phyloP scores from a whole-genome alignment of 2,113 vertebrate species.

The Chloropsis cyanopogon region DNA sequence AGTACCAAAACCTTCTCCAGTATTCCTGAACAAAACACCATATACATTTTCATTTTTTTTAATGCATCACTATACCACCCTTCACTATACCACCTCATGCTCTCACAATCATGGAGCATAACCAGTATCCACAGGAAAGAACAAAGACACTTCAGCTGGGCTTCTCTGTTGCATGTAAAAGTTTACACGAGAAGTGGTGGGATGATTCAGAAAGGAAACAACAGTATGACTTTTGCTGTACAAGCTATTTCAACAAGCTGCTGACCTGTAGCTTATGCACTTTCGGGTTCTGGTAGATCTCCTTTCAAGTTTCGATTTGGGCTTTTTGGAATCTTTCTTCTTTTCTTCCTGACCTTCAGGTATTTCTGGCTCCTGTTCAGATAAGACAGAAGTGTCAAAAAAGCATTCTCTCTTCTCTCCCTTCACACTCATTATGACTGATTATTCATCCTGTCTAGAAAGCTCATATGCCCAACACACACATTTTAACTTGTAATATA shows the following conservation, averaged over 20 bases:
- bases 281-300: constrained; percentile 92
- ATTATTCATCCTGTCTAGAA: not conserved
- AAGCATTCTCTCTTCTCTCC: not conserved
- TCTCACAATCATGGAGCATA: not conserved
- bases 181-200: not conserved
- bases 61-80: not conserved
- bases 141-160: not conserved
- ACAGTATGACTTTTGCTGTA: not conserved
- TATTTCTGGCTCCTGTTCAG: constrained; percentile 79
- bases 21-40: not conserved
- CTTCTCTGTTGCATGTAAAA: not conserved
- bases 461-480: not conserved
- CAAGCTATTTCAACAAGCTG: not conserved
- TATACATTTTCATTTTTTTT: rapidly evolving
- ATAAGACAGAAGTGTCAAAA: not conserved
- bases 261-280: constrained; percentile 96
- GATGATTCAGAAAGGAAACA: not conserved
- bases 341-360: constrained; percentile 82
- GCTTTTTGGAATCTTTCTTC: constrained; percentile 91
- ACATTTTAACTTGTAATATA: not conserved
- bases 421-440: not conserved
- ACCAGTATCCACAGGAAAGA: not conserved
- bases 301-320: constrained; percentile 87
- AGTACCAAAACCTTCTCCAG: not conserved
- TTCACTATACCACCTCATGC: not conserved